These are phyloP conservation scores for Heliconius nattereri DNA, from an alignment of 1,140 invertebrate genomes.

Conservation along the genomic window DNA sequence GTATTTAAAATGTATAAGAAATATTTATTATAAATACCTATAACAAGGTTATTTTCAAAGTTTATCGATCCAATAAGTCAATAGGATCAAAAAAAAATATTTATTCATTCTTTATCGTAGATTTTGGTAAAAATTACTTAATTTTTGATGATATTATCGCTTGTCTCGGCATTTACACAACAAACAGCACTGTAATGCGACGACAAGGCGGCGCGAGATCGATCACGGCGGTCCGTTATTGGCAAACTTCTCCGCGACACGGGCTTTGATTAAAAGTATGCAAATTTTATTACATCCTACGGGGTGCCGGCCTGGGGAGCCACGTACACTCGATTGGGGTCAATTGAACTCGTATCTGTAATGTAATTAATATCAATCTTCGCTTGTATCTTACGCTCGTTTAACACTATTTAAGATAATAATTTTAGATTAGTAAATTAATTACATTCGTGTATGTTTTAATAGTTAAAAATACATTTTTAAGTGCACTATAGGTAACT, in stretches of 20 bases:
- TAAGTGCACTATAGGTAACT: too few species aligned
- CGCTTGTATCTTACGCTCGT: constrained; percentile 37
- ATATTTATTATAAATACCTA: background rate
- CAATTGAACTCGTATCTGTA: constrained; percentile 63
- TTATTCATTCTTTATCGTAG: background rate
- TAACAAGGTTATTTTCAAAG: background rate
- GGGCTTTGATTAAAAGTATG: constrained; percentile 83
- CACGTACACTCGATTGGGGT: constrained; percentile 60
- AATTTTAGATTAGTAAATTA: background rate
- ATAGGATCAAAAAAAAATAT: background rate
- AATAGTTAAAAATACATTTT: too few species aligned
- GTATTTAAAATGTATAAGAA: background rate
- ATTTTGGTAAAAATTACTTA: background rate
- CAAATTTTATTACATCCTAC: constrained; percentile 82
- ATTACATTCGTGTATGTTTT: background rate
- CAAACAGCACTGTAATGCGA: constrained; percentile 69
- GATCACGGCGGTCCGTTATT: constrained; percentile 79
- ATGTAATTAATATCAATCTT: constrained; percentile 60
- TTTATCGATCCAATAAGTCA: background rate
- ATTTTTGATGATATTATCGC: constrained; percentile 38
- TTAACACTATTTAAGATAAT: background rate
- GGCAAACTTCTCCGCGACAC: constrained; percentile 82
- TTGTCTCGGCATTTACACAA: constrained; percentile 51
- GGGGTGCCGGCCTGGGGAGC: constrained; percentile 60
- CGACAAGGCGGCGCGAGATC: constrained; percentile 71